Evolutionary conservation across 2,113 vertebrate genomes (phyloP).

Genomic region (Castor canadensis): DNA sequence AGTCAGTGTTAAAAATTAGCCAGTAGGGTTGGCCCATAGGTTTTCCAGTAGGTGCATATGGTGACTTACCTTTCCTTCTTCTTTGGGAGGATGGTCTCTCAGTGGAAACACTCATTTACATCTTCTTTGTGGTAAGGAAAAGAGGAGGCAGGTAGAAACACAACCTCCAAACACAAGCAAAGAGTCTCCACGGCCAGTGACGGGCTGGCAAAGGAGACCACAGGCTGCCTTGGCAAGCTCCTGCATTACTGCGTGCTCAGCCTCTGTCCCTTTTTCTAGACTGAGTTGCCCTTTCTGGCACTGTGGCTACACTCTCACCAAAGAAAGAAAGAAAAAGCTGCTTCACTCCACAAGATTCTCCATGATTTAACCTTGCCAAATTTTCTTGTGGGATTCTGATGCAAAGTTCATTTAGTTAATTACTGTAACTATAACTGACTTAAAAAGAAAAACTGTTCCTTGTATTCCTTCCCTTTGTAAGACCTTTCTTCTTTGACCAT

Average conservation of each 20-base stretch:
- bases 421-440: background rate
- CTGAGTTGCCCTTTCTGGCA: background rate
- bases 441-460: slow-evolving; percentile 27
- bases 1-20: background rate
- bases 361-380: background rate
- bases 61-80: background rate
- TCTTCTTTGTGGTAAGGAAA: background rate
- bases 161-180: background rate
- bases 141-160: background rate
- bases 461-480: background rate
- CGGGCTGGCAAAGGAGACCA: background rate
- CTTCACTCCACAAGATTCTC: background rate
- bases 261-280: background rate
- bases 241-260: background rate
- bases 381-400: background rate
- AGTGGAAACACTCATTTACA: background rate
- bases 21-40: background rate
- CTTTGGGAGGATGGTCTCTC: background rate
- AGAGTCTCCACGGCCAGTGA: background rate
- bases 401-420: slow-evolving; percentile 16
- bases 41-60: background rate
- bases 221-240: background rate
- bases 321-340: background rate
- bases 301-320: rapidly evolving
- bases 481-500: slow-evolving; percentile 35